phyloP scores from a whole-genome alignment of 2,113 vertebrate genomes.

The Phasianus colchicus region DNA sequence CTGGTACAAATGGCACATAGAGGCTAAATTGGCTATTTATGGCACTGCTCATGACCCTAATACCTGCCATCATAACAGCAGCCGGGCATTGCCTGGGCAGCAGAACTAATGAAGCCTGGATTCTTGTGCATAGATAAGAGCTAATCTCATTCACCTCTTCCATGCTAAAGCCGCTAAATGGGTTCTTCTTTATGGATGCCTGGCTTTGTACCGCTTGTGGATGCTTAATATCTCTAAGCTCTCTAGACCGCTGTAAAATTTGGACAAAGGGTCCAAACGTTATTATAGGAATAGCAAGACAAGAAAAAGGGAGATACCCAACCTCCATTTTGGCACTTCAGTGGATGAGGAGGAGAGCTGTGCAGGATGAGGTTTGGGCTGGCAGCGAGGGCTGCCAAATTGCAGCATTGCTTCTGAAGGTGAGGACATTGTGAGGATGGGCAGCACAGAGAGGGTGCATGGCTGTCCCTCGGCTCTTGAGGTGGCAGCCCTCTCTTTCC shows the following conservation, averaged over 20 bases:
- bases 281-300: background rate
- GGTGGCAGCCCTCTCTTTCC: background rate
- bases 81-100: background rate
- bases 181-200: background rate
- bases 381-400: background rate
- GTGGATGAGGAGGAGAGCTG: background rate
- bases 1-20: background rate
- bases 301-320: background rate
- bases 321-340: background rate
- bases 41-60: background rate
- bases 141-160: background rate
- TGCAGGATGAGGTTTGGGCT: background rate
- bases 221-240: background rate
- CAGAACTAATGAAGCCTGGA: background rate
- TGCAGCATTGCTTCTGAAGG: background rate
- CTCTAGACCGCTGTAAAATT: background rate
- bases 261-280: background rate
- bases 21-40: constrained; percentile 8
- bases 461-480: background rate
- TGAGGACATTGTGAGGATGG: background rate
- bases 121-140: background rate
- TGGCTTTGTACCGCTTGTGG: background rate
- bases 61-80: background rate
- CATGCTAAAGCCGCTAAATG: background rate
- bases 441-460: background rate